Percentiles rank a stretch among this genome's conserved stretches.
phyloP scores from a whole-genome alignment of 2,113 vertebrate genomes.

The Phrynosoma platyrhinos region DNA sequence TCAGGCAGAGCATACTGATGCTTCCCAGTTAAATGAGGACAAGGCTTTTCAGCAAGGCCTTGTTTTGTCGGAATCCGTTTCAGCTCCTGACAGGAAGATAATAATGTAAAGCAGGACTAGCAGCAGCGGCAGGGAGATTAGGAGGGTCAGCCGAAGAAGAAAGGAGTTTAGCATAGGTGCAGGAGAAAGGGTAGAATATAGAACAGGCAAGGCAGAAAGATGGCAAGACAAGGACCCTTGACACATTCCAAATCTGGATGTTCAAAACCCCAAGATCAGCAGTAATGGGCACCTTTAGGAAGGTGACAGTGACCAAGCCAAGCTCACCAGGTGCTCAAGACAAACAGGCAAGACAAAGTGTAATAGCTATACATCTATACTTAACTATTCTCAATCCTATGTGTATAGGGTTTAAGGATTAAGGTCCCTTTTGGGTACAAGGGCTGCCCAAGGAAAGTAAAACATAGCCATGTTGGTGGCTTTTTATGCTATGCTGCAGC shows the following conservation, averaged over 20 bases:
- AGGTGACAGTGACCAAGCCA: too few species aligned
- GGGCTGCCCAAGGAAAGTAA: too few species aligned
- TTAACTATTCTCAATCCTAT: too few species aligned
- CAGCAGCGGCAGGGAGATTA: constrained; percentile 13
- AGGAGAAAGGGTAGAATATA: constrained; percentile 17
- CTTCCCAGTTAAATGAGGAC: constrained; percentile 48
- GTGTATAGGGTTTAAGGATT: too few species aligned
- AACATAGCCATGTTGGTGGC: too few species aligned
- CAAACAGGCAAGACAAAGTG: not conserved
- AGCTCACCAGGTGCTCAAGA: too few species aligned
- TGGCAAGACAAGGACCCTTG: too few species aligned
- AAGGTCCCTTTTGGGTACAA: too few species aligned
- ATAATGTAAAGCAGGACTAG: constrained; percentile 48
- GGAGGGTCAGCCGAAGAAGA: constrained; percentile 36
- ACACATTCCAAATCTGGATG: not conserved
- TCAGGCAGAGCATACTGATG: constrained; percentile 6
- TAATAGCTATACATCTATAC: too few species aligned
- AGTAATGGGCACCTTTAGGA: not conserved
- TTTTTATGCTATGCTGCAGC: too few species aligned
- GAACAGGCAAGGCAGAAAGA: constrained; percentile 6
- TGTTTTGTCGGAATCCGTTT: constrained; percentile 49
- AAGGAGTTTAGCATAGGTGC: constrained; percentile 12
- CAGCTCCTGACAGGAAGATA: constrained; percentile 47
- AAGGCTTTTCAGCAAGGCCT: constrained; percentile 22
- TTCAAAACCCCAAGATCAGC: not conserved